A percentile compares a stretch with the other conserved stretches of the same genome.
Conservation (phyloP, 1,140 invertebrate species). For the Hormaphis cornu region DNA sequence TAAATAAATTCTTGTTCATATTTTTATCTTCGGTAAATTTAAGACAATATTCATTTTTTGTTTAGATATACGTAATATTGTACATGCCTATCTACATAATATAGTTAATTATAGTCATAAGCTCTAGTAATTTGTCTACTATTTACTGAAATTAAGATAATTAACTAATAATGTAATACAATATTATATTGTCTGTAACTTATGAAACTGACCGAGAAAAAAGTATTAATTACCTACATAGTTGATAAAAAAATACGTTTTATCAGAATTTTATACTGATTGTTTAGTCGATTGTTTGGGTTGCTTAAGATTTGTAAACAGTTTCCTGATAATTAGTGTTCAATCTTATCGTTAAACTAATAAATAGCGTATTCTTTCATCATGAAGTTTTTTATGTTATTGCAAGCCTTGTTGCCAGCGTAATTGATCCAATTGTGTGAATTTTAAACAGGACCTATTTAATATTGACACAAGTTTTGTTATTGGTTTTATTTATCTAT, state of each 20-base stretch:
- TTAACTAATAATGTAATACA: background rate
- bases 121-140: too few relatives aligned
- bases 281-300: background rate
- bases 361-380: background rate
- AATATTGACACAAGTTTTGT: too few relatives aligned
- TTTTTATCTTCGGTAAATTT: too few relatives aligned
- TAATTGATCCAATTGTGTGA: background rate
- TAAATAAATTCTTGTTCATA: too few relatives aligned
- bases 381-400: too few relatives aligned
- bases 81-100: too few relatives aligned
- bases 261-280: background rate
- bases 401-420: too few relatives aligned
- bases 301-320: background rate
- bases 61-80: too few relatives aligned
- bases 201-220: background rate
- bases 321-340: background rate
- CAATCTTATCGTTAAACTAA: background rate
- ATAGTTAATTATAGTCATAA: too few relatives aligned
- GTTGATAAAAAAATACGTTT: background rate
- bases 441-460: background rate
- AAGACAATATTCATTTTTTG: too few relatives aligned
- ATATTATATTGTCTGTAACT: background rate
- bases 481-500: too few relatives aligned
- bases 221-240: background rate
- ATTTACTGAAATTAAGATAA: background rate